Conservation (phyloP, 2,888 invertebrate species). For the Prenolepis imparis region DNA sequence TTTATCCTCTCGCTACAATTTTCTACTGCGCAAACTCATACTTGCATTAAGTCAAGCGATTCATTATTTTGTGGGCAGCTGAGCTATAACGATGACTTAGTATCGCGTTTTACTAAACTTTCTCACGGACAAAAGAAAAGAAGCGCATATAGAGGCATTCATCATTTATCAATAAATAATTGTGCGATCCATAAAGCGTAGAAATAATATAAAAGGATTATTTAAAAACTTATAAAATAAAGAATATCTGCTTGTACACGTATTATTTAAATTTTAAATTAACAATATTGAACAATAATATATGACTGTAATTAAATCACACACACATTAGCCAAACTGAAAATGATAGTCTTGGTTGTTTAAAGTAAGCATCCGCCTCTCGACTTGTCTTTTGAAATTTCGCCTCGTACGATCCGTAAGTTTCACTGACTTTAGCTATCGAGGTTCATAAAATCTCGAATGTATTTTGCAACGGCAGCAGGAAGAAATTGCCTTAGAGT, state of each 20-base stretch:
- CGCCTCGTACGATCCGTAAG: constrained; percentile 64
- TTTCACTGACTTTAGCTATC: constrained; percentile 70
- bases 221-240: neutral
- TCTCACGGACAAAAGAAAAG: neutral
- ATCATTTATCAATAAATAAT: constrained; percentile 23
- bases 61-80: constrained; percentile 39
- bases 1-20: constrained; percentile 64
- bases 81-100: constrained; percentile 53
- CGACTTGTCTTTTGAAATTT: constrained; percentile 63
- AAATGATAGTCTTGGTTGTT: constrained; percentile 24
- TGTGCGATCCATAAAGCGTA: neutral
- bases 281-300: neutral
- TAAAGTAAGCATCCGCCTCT: constrained; percentile 43
- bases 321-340: neutral
- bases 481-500: constrained; percentile 72
- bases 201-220: neutral
- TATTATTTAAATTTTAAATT: neutral
- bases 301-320: neutral
- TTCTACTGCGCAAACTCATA: constrained; percentile 50
- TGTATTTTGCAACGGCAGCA: constrained; percentile 78
- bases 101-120: constrained; percentile 27
- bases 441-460: constrained; percentile 76
- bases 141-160: neutral
- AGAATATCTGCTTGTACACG: neutral
- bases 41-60: constrained; percentile 52